Conservation (phyloP, 2,797 vertebrate genomes). For the Eospalax fontanierii region DNA sequence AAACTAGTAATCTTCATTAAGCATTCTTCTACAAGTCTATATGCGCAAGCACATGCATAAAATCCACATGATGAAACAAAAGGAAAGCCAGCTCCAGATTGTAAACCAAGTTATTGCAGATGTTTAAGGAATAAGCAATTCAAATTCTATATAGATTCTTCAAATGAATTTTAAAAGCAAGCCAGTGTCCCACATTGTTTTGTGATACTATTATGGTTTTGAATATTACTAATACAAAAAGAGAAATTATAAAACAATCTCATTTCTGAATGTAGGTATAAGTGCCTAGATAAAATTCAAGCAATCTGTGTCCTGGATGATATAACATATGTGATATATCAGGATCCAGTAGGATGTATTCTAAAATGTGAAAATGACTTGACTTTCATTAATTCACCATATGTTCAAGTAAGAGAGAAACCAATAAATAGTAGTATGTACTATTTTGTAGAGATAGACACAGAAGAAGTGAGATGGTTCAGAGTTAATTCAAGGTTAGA, state of each 20-base stretch:
- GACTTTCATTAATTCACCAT: background rate
- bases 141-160: conserved; percentile 8
- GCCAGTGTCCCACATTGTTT: background rate
- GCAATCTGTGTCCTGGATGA: background rate
- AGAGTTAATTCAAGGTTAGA: background rate
- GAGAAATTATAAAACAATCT: background rate
- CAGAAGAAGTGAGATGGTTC: background rate
- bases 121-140: conserved; percentile 7
- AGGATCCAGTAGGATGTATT: background rate
- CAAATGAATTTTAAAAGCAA: conserved; percentile 6
- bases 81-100: background rate
- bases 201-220: conserved; percentile 18
- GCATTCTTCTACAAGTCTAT: background rate
- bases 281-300: background rate
- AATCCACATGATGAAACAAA: background rate
- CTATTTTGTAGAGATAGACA: background rate
- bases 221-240: conserved; percentile 6
- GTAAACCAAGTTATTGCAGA: background rate
- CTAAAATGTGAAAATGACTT: background rate
- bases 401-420: background rate
- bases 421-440: background rate
- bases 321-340: background rate
- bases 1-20: background rate
- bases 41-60: background rate
- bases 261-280: background rate